Conservation (phyloP, 2,888 invertebrate species). For the Watsonalla binaria region DNA sequence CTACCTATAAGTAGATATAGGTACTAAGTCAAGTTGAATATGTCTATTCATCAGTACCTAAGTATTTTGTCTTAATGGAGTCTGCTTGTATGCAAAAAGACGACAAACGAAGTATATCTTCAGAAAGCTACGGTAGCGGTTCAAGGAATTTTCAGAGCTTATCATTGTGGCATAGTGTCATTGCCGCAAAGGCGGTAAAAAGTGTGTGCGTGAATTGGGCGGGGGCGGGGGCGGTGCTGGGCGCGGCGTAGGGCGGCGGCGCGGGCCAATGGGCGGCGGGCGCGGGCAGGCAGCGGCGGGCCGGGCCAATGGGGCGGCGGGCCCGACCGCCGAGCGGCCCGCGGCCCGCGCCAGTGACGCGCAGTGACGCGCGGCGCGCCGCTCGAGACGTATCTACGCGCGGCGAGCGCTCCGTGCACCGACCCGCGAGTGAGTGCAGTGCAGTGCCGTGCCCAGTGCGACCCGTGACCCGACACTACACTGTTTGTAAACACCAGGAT, state of each 20-base stretch:
- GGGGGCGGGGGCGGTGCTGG: conserved; percentile 4
- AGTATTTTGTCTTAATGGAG: no score
- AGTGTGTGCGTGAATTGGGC: conserved; percentile 3
- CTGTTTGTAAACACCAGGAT: no score
- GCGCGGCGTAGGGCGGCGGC: conserved; percentile 4
- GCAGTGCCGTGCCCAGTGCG: neutral
- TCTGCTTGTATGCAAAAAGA: no score
- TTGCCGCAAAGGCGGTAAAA: conserved; percentile 7
- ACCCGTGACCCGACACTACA: neutral
- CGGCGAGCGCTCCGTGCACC: conserved; percentile 13
- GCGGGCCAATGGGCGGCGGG: conserved; percentile 5
- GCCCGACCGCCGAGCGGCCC: conserved; percentile 5
- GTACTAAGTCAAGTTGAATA: no score
- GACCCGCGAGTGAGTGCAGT: conserved; percentile 14
- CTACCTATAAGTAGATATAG: no score
- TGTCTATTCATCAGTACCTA: no score
- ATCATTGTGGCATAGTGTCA: conserved; percentile 1
- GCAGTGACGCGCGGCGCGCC: conserved; percentile 51
- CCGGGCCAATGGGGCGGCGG: conserved; percentile 5
- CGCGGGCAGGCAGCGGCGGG: conserved; percentile 4
- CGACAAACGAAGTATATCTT: no score
- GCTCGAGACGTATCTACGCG: conserved; percentile 26
- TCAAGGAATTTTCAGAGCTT: conserved; percentile 6
- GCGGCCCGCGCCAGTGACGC: conserved; percentile 34
- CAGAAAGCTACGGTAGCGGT: conserved; percentile 3